Evolutionary conservation across 2,888 invertebrate species (phyloP), one percentile per base, ranked within the genome.

Genomic region (Acrobasis consociella): DNA sequence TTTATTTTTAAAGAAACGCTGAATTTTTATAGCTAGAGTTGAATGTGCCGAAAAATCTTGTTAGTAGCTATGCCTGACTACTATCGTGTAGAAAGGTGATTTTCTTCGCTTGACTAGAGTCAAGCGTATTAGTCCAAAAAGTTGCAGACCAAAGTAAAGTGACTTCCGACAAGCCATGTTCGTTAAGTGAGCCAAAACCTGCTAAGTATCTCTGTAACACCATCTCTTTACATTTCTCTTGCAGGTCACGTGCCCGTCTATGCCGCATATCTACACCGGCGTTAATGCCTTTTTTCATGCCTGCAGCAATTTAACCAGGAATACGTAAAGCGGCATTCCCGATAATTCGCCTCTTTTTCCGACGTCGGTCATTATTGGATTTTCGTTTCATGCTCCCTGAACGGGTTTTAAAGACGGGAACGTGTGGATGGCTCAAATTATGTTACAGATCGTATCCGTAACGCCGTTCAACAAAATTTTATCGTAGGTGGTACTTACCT

Each of bases 221-320:
- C 49, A 38, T 31, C 60, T 61, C 53, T 55, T 15, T n/a, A 58
- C 58, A 67, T 69, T 72, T 62, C 64, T 63, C 66, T 74, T 76
- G 72, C 77, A 63, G 62, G 74, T 77, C 76, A 77, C 76, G 77
- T 70, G 73, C 71, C 65, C 66, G 64, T 70, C 72, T 72, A 61
- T 69, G 67, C 69, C 69, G 69, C 74, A 73, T 76, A 76, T 77
- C 73, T 72, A 53, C 62, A 58, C 64, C 66, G 69, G 65, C 67
- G 67, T 74, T 74, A 76, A 76, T 73, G 74, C 69, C 70, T 67
- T 70, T 75, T 71, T 75, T 72, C 74, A 70, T 72, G 73, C 72
- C 75, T 64, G 68, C 71, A 70, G 73, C 73, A 71, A 75, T 76
- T 81, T 74, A 64, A 64, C 70, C 67, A 58, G 64, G 72, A 78